Evolutionary conservation across 2,888 invertebrate genomes (phyloP).

Genomic region (Acanthosepion lycidas): DNA sequence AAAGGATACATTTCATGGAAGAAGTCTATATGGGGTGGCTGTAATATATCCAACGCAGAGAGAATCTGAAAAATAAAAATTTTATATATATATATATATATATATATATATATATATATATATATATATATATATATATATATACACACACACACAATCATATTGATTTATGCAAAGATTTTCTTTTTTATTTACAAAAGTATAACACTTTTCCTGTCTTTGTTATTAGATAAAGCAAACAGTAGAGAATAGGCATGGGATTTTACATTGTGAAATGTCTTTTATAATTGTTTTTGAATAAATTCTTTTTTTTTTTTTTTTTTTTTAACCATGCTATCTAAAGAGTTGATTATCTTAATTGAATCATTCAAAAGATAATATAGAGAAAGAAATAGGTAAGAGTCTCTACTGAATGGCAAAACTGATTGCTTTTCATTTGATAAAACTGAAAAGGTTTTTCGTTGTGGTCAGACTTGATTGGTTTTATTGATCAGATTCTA

Average conservation of each 20-base stretch:
- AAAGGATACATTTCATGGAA: constrained; percentile 97
- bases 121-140: no score
- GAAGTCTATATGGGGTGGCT: constrained; percentile 98
- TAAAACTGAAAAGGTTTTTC: neutral
- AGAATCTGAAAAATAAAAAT: constrained; percentile 83
- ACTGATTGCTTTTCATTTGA: neutral
- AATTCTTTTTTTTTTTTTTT: neutral
- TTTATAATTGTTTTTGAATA: neutral
- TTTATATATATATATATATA: no score
- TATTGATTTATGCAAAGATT: no score
- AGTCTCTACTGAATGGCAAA: neutral
- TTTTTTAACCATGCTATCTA: neutral
- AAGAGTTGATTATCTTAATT: neutral
- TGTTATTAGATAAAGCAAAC: neutral
- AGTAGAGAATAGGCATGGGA: neutral
- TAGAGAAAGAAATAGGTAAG: no score
- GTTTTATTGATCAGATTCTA: no score
- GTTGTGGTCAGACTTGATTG: neutral
- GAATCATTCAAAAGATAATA: no score
- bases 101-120: no score
- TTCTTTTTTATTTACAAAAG: no score
- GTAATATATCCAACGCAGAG: constrained; percentile 97
- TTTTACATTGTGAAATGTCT: neutral
- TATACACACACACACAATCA: no score
- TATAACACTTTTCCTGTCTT: no score